phyloP scores from a whole-genome alignment of 2,113 vertebrate species.

The Tamias sibiricus region DNA sequence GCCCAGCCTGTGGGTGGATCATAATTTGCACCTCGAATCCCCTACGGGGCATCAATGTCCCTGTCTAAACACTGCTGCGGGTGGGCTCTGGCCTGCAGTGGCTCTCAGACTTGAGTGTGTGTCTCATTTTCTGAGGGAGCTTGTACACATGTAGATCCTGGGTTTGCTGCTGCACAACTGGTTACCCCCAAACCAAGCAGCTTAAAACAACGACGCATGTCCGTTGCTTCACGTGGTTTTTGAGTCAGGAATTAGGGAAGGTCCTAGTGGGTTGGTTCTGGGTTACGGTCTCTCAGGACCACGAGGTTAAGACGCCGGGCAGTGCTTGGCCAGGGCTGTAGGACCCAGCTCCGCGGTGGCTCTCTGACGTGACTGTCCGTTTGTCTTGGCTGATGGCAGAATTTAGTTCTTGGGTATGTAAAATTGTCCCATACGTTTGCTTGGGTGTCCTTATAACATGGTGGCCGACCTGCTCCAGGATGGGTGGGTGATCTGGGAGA shows the following conservation, averaged over 20 bases:
- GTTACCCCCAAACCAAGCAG: neutral
- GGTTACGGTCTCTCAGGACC: neutral
- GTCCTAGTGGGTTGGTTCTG: neutral
- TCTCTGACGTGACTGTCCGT: neutral
- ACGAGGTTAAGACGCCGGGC: neutral
- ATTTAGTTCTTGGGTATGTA: rapidly evolving
- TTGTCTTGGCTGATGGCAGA: neutral
- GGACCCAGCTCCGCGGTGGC: neutral
- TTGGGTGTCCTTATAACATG: neutral
- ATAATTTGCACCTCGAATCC: neutral
- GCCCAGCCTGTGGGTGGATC: neutral
- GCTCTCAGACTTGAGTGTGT: neutral
- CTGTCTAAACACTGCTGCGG: neutral
- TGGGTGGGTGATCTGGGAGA: neutral
- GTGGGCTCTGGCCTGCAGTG: neutral
- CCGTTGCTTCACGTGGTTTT: neutral
- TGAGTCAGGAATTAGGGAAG: neutral
- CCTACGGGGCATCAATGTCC: neutral
- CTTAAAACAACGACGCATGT: neutral
- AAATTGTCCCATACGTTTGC: neutral
- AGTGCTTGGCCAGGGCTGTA: neutral
- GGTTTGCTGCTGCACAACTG: neutral
- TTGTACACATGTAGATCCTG: neutral
- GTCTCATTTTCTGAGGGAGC: neutral
- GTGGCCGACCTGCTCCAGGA: rapidly evolving